A percentile compares a stretch with the other conserved stretches of the same genome.
Conservation (phyloP, 2,113 vertebrate species). For the Cricetomys ansorgei region DNA sequence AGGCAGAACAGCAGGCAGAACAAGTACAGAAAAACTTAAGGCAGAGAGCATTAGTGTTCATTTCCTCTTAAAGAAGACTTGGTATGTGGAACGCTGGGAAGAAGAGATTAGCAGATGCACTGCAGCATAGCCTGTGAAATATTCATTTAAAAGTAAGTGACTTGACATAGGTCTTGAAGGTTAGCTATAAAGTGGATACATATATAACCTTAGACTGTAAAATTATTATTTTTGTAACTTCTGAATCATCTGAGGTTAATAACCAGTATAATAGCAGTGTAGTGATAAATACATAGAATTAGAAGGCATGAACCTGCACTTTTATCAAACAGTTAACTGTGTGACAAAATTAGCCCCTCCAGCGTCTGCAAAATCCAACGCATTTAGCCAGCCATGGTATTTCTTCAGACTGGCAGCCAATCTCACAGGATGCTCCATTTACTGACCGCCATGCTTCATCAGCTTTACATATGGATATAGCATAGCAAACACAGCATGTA, state of each 20-base stretch:
- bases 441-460: neutral
- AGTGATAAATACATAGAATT: neutral
- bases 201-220: neutral
- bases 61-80: neutral
- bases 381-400: neutral
- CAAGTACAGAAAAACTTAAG: neutral
- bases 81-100: neutral
- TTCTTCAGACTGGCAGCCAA: neutral
- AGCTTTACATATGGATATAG: neutral
- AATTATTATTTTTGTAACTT: constrained; percentile 27
- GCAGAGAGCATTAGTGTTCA: neutral
- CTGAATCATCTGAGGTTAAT: neutral
- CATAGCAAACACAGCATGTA: neutral
- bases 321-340: neutral
- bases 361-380: neutral
- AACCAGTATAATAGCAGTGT: neutral
- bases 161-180: constrained; percentile 26
- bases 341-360: neutral
- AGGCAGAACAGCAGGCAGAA: neutral
- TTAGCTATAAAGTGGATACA: neutral
- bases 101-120: neutral
- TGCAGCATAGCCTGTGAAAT: neutral
- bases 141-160: neutral
- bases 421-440: neutral
- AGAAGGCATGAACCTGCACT: neutral